Percentiles rank a stretch among this genome's conserved stretches.
These are phyloP conservation scores for Myotis myotis DNA, from an alignment of 2,797 vertebrate species.

Conservation along the genomic window DNA sequence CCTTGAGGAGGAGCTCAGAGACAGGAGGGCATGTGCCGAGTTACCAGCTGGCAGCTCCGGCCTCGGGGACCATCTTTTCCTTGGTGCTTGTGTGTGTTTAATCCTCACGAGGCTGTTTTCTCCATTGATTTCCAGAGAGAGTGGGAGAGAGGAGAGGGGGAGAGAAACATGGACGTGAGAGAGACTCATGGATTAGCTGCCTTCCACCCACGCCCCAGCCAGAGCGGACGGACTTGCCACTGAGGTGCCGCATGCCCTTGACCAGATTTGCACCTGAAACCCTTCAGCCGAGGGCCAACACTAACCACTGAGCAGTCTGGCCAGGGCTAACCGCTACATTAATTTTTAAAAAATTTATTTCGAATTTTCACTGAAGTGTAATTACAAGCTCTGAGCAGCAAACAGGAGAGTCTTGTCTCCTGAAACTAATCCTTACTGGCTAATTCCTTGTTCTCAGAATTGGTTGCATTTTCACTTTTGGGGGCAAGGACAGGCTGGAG, in stretches of 20 bases:
- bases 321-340: neutral
- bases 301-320: neutral
- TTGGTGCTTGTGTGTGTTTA: neutral
- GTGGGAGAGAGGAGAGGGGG: too few relatives aligned
- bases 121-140: neutral
- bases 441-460: neutral
- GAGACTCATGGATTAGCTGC: neutral
- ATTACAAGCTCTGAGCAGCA: neutral
- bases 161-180: neutral
- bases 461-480: neutral
- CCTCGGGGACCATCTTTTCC: neutral
- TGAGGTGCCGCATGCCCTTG: neutral
- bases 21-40: accelerated
- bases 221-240: neutral
- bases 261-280: neutral
- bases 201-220: too few relatives aligned
- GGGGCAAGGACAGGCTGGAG: neutral
- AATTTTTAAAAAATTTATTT: neutral
- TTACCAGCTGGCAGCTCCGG: neutral
- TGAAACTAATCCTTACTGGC: neutral
- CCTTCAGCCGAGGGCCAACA: neutral
- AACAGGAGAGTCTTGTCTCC: neutral
- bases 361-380: neutral
- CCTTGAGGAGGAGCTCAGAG: neutral
- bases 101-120: neutral